Base-by-base conservation (phyloP, 2,888 invertebrate genomes). In the Eupithecia inturbata region DNA sequence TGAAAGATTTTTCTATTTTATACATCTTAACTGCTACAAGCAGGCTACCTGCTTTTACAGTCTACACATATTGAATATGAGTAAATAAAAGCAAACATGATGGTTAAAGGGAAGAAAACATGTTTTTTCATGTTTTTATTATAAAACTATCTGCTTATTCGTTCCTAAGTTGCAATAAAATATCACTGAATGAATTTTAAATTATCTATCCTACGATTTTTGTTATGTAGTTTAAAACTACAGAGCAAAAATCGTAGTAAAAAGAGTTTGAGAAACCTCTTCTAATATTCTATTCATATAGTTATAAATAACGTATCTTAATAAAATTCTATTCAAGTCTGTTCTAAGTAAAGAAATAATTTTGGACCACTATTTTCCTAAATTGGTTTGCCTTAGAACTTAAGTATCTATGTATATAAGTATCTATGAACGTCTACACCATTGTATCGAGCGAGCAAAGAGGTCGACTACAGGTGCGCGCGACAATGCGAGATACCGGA, bases 401-500 rank as follows among this genome's bases (percentile, higher is more conserved):
- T 53, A 53, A 10, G 10, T 53, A 53, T 22, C 26, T 57, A 22
- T 9, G 3, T 53, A 10, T 7, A 53, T 53, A 53, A 3, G 49
- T 53, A 22, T 53, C 9, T 53, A 22, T 14, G 22, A 26, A 26
- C 12, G 66, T 36, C n/a, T n/a, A n/a, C n/a, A n/a, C n/a, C n/a
- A n/a, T n/a, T 57, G 62, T 62, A 62, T 62, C 22, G 66, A 22
- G 66, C 22, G 66, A 36, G 22, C 64, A 53, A 14, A 53, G 64
- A 66, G 66, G 66, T 39, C 36, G 63, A 41, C 72, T 68, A 81
- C 85, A 90, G 87, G 88, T 89, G 89, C 82, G 79, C 72, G 79
- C 85, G 85, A 86, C 86, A 85, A 85, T 85, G 82, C 85, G 84
- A 85, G 86, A 87, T 88, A 87, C 86, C 85, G 87, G 91, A 90